These are phyloP conservation scores for Mus caroli DNA, from an alignment of 2,797 vertebrate species.

Conservation along the genomic window DNA sequence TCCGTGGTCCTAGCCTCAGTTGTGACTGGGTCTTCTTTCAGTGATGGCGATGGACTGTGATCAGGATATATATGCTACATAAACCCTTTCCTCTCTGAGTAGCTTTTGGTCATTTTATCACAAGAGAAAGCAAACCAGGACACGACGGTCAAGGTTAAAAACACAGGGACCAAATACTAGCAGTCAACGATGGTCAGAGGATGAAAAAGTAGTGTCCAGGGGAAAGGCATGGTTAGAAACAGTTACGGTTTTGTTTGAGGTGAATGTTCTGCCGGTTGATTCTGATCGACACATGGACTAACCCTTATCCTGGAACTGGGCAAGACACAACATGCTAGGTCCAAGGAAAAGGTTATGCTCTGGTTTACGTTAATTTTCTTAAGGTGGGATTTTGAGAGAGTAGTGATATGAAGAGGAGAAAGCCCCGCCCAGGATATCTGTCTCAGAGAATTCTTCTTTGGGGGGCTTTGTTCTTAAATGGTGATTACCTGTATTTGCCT, in stretches of 20 bases:
- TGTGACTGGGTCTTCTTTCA: not conserved
- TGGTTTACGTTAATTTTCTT: not conserved
- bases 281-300: not conserved
- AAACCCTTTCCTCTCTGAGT: not conserved
- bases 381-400: not conserved
- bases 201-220: not conserved
- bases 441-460: not conserved
- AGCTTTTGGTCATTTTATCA: not conserved
- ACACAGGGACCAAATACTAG: not conserved
- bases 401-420: no score
- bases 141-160: not conserved
- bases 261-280: not conserved
- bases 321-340: not conserved
- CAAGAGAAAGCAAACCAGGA: not conserved
- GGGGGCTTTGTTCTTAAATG: not conserved
- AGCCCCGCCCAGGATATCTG: not conserved
- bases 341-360: not conserved
- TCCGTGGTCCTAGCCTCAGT: not conserved
- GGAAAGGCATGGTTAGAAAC: not conserved
- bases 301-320: not conserved
- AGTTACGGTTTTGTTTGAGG: not conserved
- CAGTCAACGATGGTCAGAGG: not conserved
- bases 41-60: no score
- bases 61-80: not conserved
- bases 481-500: not conserved